Evolutionary conservation across 2,888 invertebrate species (phyloP).

Genomic region (Mythimna impura): DNA sequence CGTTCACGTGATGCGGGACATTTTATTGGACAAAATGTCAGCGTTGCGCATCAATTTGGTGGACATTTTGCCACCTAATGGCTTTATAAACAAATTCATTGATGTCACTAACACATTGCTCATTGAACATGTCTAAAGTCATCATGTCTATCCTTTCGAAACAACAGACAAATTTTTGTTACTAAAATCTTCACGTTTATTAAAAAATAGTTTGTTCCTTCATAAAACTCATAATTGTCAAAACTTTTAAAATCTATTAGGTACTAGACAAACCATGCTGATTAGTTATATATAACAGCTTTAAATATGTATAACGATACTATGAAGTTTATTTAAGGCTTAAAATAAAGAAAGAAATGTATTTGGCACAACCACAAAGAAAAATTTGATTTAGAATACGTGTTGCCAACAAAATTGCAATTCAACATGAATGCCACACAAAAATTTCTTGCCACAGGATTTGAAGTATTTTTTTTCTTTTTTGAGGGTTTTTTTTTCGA

Average conservation of each 20-base stretch:
- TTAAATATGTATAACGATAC: neutral
- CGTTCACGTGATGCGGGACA: too few relatives aligned
- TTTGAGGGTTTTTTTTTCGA: too few relatives aligned
- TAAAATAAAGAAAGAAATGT: neutral
- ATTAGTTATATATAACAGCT: neutral
- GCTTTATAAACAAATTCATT: neutral
- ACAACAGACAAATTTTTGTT: too few relatives aligned
- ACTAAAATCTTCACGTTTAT: too few relatives aligned
- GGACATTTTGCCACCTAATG: too few relatives aligned
- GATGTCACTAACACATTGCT: neutral
- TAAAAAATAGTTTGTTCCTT: too few relatives aligned
- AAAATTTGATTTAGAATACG: neutral
- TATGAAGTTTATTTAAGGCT: neutral
- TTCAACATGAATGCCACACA: too few relatives aligned
- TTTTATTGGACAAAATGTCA: too few relatives aligned
- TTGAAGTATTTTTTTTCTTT: neutral
- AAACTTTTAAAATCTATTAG: too few relatives aligned
- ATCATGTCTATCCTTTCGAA: neutral
- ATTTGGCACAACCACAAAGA: neutral
- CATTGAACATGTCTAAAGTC: neutral
- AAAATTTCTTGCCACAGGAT: too few relatives aligned
- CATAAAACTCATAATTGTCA: neutral
- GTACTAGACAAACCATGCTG: neutral
- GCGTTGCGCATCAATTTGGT: too few relatives aligned
- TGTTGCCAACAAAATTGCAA: neutral